Conservation (phyloP, 2,113 vertebrate species). For the Nibea coibor region DNA sequence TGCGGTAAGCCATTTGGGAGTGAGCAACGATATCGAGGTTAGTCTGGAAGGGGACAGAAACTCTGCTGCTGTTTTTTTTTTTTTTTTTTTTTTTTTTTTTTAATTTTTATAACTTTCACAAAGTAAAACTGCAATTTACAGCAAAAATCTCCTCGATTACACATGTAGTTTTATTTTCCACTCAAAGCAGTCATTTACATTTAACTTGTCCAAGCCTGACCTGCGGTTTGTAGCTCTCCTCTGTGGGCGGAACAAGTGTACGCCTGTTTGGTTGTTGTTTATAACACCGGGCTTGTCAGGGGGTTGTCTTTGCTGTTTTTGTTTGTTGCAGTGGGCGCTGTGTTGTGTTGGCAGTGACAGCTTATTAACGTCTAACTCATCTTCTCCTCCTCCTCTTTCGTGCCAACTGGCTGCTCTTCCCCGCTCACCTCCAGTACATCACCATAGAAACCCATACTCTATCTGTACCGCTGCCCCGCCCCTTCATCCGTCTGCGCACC, state of each 20-base stretch:
- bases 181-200: not conserved
- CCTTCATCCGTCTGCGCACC: slow-evolving; percentile 45
- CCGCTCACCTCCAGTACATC: slow-evolving; percentile 60
- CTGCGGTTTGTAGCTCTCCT: slow-evolving; percentile 1
- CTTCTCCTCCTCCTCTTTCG: slow-evolving; percentile 67
- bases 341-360: slow-evolving; percentile 69
- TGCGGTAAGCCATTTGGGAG: slow-evolving; percentile 54
- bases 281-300: slow-evolving; percentile 44
- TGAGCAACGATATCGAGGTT: slow-evolving; percentile 33
- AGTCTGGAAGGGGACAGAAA: slow-evolving; percentile 11
- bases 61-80: not conserved
- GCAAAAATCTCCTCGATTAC: not conserved
- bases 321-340: slow-evolving; percentile 56
- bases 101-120: not conserved
- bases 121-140: slow-evolving; percentile 8
- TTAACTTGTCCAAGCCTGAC: slow-evolving; percentile 12
- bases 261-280: slow-evolving; percentile 52
- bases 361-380: slow-evolving; percentile 72
- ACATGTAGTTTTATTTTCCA: not conserved
- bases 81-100: not conserved
- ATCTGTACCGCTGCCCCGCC: slow-evolving; percentile 61
- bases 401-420: slow-evolving; percentile 70
- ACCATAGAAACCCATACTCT: slow-evolving; percentile 66
- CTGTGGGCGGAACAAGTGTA: slow-evolving; percentile 28
- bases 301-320: slow-evolving; percentile 56